Percentiles rank a stretch among this genome's conserved stretches.
Evolutionary conservation across 1,140 invertebrate species (phyloP).

Genomic region (Meloidogyne chitwoodi): DNA sequence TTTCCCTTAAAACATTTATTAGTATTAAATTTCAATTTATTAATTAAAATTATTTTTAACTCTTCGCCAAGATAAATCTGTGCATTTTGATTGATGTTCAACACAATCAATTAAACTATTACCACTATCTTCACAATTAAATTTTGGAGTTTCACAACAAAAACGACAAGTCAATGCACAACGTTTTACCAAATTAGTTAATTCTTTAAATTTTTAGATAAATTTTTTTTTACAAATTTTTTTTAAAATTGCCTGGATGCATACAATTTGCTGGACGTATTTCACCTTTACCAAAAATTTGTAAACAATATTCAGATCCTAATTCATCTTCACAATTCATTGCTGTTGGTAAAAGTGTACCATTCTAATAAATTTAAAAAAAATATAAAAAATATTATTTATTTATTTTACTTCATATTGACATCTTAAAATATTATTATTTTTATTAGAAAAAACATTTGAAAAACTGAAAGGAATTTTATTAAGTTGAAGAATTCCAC

Average conservation of each 20-base stretch:
- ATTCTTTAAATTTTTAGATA: slow-evolving; percentile 1
- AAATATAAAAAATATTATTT: background rate
- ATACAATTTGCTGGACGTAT: background rate
- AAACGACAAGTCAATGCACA: slow-evolving; percentile 11
- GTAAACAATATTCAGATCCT: background rate
- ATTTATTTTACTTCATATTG: no score
- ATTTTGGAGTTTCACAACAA: slow-evolving; percentile 16
- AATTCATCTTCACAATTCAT: slow-evolving; percentile 17
- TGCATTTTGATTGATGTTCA: slow-evolving; percentile 4
- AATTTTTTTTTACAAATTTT: background rate
- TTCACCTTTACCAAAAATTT: background rate
- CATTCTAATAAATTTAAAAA: background rate
- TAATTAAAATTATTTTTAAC: background rate
- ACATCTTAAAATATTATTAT: no score
- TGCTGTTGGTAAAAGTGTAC: slow-evolving; percentile 8
- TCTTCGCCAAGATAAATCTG: background rate
- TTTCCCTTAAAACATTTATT: background rate
- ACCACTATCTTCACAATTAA: slow-evolving; percentile 16
- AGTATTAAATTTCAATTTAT: no score
- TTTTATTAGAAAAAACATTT: no score
- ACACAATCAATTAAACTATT: background rate
- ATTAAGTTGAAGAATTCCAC: no score
- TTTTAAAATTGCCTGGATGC: background rate
- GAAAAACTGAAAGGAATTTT: no score
- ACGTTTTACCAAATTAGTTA: slow-evolving; percentile 2